Evolutionary conservation across 2,888 invertebrate species (phyloP).

Genomic region (Plemyria rubiginata): DNA sequence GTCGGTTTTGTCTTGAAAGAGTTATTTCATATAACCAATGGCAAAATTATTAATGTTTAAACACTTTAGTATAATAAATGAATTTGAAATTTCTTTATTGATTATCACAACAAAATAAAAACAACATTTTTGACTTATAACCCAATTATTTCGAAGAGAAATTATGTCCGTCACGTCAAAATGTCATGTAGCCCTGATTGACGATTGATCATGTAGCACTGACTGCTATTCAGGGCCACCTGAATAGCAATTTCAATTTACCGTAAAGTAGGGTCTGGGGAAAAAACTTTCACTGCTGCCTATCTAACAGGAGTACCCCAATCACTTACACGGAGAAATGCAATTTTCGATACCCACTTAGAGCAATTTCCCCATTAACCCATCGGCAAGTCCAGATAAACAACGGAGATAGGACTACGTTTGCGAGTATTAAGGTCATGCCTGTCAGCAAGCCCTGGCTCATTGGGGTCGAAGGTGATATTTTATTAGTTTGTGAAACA

Average conservation of each 20-base stretch:
- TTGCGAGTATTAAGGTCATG: slow-evolving; percentile 3
- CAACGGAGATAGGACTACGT: slow-evolving; percentile 12
- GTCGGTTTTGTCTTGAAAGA: too few species aligned
- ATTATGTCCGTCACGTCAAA: neutral
- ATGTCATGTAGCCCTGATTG: neutral
- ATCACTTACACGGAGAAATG: slow-evolving; percentile 16
- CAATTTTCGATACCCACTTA: slow-evolving; percentile 22
- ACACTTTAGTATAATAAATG: too few species aligned
- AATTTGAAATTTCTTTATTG: too few species aligned
- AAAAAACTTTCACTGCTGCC: neutral
- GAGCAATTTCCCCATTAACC: slow-evolving; percentile 23
- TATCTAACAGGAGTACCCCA: slow-evolving; percentile 6
- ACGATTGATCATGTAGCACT: too few species aligned
- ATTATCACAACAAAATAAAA: too few species aligned
- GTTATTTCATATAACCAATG: too few species aligned
- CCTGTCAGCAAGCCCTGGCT: neutral
- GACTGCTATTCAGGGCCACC: too few species aligned
- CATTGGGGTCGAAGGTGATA: neutral
- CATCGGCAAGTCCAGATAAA: slow-evolving; percentile 17
- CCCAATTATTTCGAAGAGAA: too few species aligned
- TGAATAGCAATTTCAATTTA: slow-evolving; percentile 3
- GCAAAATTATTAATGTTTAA: too few species aligned
- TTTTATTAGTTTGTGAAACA: neutral
- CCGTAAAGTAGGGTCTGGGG: neutral
- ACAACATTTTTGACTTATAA: too few species aligned